Base-by-base conservation (phyloP, 2,113 vertebrate species). In the Carlito syrichta region DNA sequence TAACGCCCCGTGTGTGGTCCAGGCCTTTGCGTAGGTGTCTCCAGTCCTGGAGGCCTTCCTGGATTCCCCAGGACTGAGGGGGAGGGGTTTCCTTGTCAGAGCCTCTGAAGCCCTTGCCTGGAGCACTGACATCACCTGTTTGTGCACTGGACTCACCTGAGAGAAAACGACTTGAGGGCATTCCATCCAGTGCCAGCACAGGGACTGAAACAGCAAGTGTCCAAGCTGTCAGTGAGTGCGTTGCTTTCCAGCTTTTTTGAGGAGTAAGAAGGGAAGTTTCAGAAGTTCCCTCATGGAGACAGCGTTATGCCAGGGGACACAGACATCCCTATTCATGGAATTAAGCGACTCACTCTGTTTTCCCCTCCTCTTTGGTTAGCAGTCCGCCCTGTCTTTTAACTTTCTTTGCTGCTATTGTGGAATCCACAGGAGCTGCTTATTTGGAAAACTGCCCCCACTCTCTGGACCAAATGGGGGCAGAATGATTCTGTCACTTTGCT, bases 331-430 rank as follows among this genome's bases (percentile, higher is more conserved):
- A 8, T 5, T 73, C 32, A 38, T 19, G 43, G 23, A 38, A n/a
- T 22, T 11, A 6, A 40, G 43, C 2, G 7, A n/a, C 11, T 30
- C 20, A 12, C 76, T 87, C 22, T 0, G 40, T 9, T 25, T 2
- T 25, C 30, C 63, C 20, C 30, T 17, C 4, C 0, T 8, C 54
- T 35, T 14, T 4, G 22, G 35, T 7, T 9, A 0, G n/a, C n/a
- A n/a, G 2, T 5, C 50, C 25, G n/a, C 22, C 19, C 10, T 20
- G 35, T 68, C 63, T 14, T 66, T 6, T n/a, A n/a, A n/a, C n/a
- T n/a, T n/a, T n/a, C n/a, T n/a, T n/a, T 10, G 22, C 0, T 17
- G 4, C 14, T 27, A 10, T 2, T 10, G 2, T 1, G 35, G 23
- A 25, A 1, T 16, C 43, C 2, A 16, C 25, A 2, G 40, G 40